These are phyloP conservation scores for Muntiacus muntjak DNA, from an alignment of 2,113 vertebrate species.

Conservation along the genomic window DNA sequence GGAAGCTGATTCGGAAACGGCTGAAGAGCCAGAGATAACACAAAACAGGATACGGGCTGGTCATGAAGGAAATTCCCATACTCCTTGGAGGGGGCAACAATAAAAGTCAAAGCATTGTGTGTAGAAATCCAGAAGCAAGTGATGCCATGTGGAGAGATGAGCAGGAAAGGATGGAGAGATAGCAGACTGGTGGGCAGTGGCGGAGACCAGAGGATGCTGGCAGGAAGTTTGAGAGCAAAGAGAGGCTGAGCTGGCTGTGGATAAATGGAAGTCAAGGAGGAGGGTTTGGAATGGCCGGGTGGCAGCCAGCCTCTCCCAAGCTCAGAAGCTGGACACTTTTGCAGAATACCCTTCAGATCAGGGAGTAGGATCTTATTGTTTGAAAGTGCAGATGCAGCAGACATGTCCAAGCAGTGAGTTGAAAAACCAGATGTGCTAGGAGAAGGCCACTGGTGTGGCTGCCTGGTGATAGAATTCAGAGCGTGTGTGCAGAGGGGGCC, in stretches of 20 bases:
- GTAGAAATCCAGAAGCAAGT: background rate
- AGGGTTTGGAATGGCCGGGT: accelerated
- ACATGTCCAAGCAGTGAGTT: background rate
- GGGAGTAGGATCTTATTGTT: background rate
- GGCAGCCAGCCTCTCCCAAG: too few species aligned
- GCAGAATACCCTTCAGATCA: accelerated
- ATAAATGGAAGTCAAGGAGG: background rate
- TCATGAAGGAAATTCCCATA: background rate
- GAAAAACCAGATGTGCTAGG: background rate
- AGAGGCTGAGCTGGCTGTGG: background rate
- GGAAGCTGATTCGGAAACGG: background rate
- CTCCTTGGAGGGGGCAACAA: background rate
- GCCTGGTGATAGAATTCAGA: background rate
- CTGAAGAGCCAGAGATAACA: background rate
- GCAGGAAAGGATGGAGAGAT: background rate
- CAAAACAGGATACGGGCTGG: background rate
- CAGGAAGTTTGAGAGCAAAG: background rate
- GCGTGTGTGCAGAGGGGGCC: background rate
- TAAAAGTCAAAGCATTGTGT: background rate
- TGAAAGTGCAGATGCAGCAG: accelerated
- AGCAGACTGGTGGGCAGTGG: background rate
- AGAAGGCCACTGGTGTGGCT: background rate
- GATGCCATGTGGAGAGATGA: accelerated
- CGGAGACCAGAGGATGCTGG: background rate
- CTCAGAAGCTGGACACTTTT: too few species aligned